A percentile compares a stretch with the other conserved stretches of the same genome.
Conservation (phyloP, 2,888 invertebrate species). For the Beris chalybata region DNA sequence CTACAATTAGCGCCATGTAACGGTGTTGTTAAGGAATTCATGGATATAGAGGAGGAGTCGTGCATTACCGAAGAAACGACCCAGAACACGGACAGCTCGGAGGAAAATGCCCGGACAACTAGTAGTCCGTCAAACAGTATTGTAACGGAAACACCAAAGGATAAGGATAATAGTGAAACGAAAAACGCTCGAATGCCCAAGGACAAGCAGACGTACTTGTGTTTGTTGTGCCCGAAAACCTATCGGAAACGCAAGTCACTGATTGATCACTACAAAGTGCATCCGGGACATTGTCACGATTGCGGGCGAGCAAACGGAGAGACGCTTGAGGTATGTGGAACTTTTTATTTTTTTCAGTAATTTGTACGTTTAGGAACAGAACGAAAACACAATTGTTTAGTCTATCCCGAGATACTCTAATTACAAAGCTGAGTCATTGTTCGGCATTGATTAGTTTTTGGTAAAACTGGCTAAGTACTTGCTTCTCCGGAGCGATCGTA, state of each 20-base stretch:
- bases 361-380: too few species aligned
- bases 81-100: slow-evolving; percentile 36
- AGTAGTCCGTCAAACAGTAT: slow-evolving; percentile 32
- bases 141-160: slow-evolving; percentile 31
- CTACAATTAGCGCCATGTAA: slow-evolving; percentile 11
- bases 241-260: slow-evolving; percentile 55
- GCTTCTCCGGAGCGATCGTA: too few species aligned
- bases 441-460: too few species aligned
- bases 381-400: too few species aligned
- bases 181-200: slow-evolving; percentile 35
- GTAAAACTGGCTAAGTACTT: too few species aligned
- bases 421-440: too few species aligned
- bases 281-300: slow-evolving; percentile 56
- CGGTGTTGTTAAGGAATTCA: slow-evolving; percentile 36
- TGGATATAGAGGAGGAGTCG: slow-evolving; percentile 38
- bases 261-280: slow-evolving; percentile 54
- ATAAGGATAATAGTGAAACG: slow-evolving; percentile 17
- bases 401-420: too few species aligned
- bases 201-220: slow-evolving; percentile 51
- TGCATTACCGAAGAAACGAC: slow-evolving; percentile 32
- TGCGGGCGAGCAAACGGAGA: slow-evolving; percentile 54
- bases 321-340: slow-evolving; percentile 49
- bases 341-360: not conserved
- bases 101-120: slow-evolving; percentile 15
- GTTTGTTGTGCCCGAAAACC: slow-evolving; percentile 53